Conservation (phyloP, 2,797 vertebrate species). For the Cryptoprocta ferox region DNA sequence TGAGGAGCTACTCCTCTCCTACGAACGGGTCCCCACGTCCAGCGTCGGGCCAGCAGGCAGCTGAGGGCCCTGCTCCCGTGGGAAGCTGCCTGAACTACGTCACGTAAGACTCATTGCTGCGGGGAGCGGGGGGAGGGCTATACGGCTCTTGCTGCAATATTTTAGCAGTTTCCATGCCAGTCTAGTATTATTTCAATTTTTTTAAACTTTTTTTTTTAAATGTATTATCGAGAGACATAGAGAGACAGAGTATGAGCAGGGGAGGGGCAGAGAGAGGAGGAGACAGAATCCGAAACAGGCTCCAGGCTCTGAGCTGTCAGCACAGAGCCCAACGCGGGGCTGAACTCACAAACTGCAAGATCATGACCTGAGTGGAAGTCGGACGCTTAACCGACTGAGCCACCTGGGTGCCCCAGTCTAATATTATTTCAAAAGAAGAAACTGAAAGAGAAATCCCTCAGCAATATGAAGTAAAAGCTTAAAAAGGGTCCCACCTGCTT, state of each 20-base stretch:
- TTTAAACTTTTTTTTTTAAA: no score
- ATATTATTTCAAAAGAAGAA: not conserved
- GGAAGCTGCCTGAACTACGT: rapidly evolving
- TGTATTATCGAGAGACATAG: no score
- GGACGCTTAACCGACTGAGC: no score
- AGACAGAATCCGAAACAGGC: no score
- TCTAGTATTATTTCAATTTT: no score
- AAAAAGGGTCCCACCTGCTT: not conserved
- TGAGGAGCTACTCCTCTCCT: not conserved
- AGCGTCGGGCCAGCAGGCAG: not conserved
- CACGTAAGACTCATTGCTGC: not conserved
- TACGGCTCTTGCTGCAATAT: not conserved
- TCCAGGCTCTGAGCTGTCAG: no score
- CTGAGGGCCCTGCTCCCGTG: rapidly evolving
- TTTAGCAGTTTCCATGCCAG: not conserved
- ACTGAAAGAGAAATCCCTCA: not conserved
- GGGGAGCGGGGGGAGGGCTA: not conserved
- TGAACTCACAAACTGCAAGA: no score
- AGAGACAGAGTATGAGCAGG: no score
- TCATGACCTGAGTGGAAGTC: no score
- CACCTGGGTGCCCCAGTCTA: no score
- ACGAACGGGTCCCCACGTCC: not conserved
- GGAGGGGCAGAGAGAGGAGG: no score
- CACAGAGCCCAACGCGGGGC: no score
- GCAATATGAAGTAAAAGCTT: not conserved